A percentile compares a stretch with the other conserved stretches of the same genome.
phyloP scores from a whole-genome alignment of 1,140 invertebrate species.

The Nebria ingens region DNA sequence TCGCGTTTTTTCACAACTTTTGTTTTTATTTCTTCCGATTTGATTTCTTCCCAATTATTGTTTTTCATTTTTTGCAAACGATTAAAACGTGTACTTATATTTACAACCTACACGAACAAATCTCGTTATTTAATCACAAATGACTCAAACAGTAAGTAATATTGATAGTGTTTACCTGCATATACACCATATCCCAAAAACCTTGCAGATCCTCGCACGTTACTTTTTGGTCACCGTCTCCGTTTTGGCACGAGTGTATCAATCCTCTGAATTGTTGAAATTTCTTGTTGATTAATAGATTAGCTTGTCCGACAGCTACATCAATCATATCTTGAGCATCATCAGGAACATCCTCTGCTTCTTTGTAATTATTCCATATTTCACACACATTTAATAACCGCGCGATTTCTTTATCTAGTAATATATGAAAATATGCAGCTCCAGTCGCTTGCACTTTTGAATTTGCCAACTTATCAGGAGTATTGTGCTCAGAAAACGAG shows the following conservation, averaged over 20 bases:
- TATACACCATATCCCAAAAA: conserved; percentile 66
- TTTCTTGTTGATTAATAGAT: conserved; percentile 54
- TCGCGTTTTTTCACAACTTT: neutral
- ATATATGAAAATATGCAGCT: conserved; percentile 39
- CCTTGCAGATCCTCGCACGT: conserved; percentile 56
- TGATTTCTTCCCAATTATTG: conserved; percentile 43
- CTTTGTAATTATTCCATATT: conserved; percentile 36
- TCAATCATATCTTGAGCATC: conserved; percentile 48
- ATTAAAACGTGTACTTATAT: conserved; percentile 44
- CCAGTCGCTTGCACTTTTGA: conserved; percentile 20
- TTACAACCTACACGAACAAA: conserved; percentile 23
- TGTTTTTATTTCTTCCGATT: conserved; percentile 19
- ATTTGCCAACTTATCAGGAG: neutral
- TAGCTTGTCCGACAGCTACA: conserved; percentile 55
- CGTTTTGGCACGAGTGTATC: conserved; percentile 50
- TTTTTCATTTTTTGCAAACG: conserved; percentile 37
- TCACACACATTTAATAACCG: conserved; percentile 36
- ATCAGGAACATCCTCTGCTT: conserved; percentile 28
- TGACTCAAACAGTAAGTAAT: neutral
- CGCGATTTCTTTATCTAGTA: conserved; percentile 38
- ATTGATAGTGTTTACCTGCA: conserved; percentile 39
- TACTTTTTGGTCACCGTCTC: conserved; percentile 40
- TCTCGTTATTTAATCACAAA: neutral
- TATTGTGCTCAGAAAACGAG: neutral
- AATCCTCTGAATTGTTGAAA: conserved; percentile 54